Evolutionary conservation across 2,888 invertebrate genomes (phyloP).

Genomic region (Oasisia sp.): DNA sequence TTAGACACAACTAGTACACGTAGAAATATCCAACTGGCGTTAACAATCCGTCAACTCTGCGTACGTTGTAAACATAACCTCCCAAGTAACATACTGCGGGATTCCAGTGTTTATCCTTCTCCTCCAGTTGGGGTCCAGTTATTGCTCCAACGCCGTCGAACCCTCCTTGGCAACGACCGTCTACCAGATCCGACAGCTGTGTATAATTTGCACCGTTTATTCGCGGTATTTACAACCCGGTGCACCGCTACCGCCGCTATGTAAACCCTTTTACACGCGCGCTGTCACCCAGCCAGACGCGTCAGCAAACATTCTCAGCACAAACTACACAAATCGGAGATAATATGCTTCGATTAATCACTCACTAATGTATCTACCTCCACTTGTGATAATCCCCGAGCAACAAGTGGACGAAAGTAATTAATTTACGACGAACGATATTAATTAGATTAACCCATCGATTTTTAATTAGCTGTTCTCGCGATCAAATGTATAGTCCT

Average conservation of each 20-base stretch:
- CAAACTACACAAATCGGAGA: neutral
- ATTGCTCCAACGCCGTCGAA: neutral
- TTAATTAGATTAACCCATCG: neutral
- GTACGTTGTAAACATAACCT: neutral
- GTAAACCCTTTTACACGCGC: neutral
- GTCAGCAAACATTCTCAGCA: neutral
- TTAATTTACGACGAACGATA: constrained; percentile 12
- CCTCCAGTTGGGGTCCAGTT: neutral
- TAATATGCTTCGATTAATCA: neutral
- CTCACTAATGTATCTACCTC: neutral
- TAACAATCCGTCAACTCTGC: neutral
- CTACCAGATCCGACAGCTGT: neutral
- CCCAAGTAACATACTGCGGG: neutral
- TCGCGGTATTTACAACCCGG: neutral
- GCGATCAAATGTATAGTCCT: neutral
- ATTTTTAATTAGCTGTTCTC: neutral
- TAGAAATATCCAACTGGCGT: neutral
- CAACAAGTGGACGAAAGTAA: neutral
- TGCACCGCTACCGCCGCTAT: neutral
- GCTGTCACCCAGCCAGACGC: neutral
- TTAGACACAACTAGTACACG: neutral
- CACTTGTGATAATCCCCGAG: neutral
- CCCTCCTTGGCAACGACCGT: neutral
- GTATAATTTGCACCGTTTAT: neutral
- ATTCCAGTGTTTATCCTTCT: neutral